Conservation (phyloP, 2,113 vertebrate species). For the Microcebus lehilahytsara region DNA sequence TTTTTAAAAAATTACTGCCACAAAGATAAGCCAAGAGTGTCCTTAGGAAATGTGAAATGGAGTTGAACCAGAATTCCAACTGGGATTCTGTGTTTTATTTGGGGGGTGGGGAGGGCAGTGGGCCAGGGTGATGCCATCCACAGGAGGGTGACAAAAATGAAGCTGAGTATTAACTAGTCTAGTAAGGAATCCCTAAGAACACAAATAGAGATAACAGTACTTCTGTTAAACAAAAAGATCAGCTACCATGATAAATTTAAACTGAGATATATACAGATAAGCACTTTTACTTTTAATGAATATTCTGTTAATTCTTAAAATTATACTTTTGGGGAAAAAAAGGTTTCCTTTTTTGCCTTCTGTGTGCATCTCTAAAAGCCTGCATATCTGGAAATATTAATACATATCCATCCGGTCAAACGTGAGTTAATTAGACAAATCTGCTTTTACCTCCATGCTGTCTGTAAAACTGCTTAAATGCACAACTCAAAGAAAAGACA, state of each 20-base stretch:
- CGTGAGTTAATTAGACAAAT: conserved; percentile 24
- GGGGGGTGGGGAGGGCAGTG: not conserved
- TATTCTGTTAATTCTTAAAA: conserved; percentile 33
- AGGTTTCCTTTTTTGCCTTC: not conserved
- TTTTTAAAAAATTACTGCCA: not conserved
- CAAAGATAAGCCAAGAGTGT: not conserved
- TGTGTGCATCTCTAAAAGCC: not conserved
- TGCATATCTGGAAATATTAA: conserved; percentile 26
- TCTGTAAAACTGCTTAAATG: not conserved
- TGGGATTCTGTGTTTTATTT: not conserved
- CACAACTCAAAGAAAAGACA: not conserved
- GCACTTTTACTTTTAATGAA: not conserved
- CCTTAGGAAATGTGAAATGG: conserved; percentile 28
- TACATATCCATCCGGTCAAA: not conserved
- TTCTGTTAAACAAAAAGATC: not conserved
- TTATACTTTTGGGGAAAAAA: not conserved
- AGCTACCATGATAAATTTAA: not conserved
- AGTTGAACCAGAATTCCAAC: not conserved
- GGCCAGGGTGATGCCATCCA: not conserved
- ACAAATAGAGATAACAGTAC: not conserved
- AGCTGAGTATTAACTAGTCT: not conserved
- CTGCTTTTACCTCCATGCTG: not conserved
- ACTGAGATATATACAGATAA: not conserved
- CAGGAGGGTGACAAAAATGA: not conserved
- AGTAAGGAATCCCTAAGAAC: not conserved